Evolutionary conservation across 2,113 vertebrate species (phyloP).

Genomic region (Himantopus leucocephalus): DNA sequence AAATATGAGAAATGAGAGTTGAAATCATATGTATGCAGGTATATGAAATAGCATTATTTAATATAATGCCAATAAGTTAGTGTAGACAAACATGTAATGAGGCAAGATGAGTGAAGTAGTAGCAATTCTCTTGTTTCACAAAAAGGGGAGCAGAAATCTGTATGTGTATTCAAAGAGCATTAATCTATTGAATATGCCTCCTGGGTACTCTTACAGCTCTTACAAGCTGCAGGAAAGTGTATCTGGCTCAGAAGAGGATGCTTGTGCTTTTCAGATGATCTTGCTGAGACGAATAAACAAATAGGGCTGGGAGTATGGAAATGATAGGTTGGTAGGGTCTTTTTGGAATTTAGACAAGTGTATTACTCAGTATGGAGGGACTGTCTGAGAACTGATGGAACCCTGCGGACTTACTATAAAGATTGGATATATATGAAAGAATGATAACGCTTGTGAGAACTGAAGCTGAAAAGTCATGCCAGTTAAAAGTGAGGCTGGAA

Average conservation of each 20-base stretch:
- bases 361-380: conserved; percentile 33
- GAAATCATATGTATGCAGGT: not conserved
- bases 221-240: conserved; percentile 7
- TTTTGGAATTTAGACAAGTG: conserved; percentile 52
- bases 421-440: conserved; percentile 11
- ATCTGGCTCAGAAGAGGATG: not conserved
- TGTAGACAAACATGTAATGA: not conserved
- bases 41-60: not conserved
- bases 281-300: conserved; percentile 54
- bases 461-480: conserved; percentile 4
- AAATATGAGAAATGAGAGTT: not conserved
- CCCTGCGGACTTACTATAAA: conserved; percentile 5
- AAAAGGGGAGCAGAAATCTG: conserved; percentile 19
- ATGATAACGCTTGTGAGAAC: conserved; percentile 27
- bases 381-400: conserved; percentile 40
- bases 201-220: conserved; percentile 9
- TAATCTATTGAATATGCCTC: conserved; percentile 41
- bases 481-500: conserved; percentile 43
- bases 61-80: not conserved
- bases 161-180: conserved; percentile 11
- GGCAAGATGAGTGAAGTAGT: not conserved
- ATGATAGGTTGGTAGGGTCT: conserved; percentile 10
- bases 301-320: conserved; percentile 28
- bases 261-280: conserved; percentile 52
- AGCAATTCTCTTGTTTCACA: not conserved